Percentiles rank a stretch among this genome's conserved stretches.
These are phyloP conservation scores for Herpailurus yagouaroundi DNA, from an alignment of 2,113 vertebrate species.

Conservation along the genomic window DNA sequence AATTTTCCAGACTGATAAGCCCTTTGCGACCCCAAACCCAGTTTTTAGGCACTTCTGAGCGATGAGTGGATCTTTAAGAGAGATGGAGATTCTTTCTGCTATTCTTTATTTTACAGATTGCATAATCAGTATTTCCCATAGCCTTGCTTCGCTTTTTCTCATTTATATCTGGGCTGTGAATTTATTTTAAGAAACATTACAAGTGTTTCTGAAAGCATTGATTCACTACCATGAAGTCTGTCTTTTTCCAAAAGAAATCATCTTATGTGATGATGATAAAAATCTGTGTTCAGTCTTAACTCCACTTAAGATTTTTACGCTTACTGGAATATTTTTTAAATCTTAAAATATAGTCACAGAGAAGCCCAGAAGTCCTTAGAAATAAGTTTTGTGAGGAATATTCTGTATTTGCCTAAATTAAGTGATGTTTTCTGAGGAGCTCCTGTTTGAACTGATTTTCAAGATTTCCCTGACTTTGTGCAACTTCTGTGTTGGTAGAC, in stretches of 20 bases:
- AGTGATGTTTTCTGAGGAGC: neutral
- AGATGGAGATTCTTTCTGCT: neutral
- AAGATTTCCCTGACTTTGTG: neutral
- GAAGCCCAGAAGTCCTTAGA: neutral
- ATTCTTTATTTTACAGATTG: neutral
- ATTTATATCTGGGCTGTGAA: neutral
- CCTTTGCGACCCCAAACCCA: neutral
- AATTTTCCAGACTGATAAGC: neutral
- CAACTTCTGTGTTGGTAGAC: neutral
- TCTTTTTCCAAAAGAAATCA: neutral
- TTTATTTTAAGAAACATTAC: slow-evolving; percentile 34
- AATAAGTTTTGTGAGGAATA: neutral
- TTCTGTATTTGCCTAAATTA: neutral
- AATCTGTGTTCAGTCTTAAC: neutral
- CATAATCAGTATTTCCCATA: neutral
- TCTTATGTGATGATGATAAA: neutral
- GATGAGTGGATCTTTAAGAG: neutral
- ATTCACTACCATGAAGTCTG: neutral
- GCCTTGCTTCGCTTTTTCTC: neutral
- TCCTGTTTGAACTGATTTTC: neutral
- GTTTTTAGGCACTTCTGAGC: neutral
- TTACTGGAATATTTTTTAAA: neutral
- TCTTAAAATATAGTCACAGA: neutral
- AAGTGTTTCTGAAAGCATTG: neutral
- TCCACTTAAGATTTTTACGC: neutral